These are phyloP conservation scores for Sebastes aleutianus DNA, from an alignment of 2,797 vertebrate species.

Conservation along the genomic window DNA sequence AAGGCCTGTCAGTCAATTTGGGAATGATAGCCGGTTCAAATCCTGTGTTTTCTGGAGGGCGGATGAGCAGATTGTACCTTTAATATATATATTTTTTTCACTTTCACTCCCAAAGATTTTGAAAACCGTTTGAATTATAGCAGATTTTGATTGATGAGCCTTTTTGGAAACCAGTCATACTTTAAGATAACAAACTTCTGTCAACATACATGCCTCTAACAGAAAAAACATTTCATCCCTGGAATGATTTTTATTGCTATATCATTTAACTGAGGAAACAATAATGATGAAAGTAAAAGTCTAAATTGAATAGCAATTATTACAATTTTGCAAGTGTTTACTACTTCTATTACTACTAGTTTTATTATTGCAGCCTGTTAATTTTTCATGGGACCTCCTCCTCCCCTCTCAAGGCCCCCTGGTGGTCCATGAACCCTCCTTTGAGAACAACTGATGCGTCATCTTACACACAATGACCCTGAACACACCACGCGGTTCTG, in stretches of 20 bases:
- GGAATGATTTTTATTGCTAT: neutral
- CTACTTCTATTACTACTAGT: neutral
- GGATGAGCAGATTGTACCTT: neutral
- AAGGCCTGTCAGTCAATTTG: neutral
- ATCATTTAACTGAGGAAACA: neutral
- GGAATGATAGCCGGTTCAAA: neutral
- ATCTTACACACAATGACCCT: neutral
- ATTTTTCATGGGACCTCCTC: neutral
- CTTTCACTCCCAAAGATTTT: neutral
- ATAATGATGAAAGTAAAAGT: neutral
- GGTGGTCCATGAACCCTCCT: slow-evolving; percentile 24
- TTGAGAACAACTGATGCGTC: neutral
- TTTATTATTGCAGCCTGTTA: neutral
- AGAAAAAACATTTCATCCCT: neutral
- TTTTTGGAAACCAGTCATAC: neutral
- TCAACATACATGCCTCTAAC: neutral
- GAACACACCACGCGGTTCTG: neutral
- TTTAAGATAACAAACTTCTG: neutral
- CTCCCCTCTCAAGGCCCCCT: slow-evolving; percentile 11
- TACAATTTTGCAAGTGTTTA: neutral
- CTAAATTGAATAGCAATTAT: neutral
- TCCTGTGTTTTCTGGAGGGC: neutral
- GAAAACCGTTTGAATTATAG: neutral
- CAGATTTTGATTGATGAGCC: neutral
- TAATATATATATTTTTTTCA: neutral